Evolutionary conservation across 2,888 invertebrate genomes (phyloP).

Genomic region (Eupeodes luniger): DNA sequence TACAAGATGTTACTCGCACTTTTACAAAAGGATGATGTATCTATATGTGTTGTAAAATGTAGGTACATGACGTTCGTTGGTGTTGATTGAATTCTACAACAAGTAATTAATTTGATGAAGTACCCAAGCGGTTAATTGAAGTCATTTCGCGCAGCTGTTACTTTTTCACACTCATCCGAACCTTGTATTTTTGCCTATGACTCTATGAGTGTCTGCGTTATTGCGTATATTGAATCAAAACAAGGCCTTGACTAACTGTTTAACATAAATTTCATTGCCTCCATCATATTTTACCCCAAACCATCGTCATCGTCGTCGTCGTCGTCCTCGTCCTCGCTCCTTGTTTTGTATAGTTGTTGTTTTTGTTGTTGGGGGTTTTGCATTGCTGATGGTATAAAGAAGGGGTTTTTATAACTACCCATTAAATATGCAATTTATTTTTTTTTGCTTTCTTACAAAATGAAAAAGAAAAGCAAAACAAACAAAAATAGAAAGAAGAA

Average conservation of each 20-base stretch:
- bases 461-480: not conserved
- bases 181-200: not conserved
- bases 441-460: slow-evolving; percentile 17
- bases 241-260: slow-evolving; percentile 37
- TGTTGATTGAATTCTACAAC: slow-evolving; percentile 41
- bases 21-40: no score
- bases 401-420: slow-evolving; percentile 21
- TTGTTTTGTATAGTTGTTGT: not conserved
- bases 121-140: slow-evolving; percentile 44
- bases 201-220: not conserved
- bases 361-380: not conserved
- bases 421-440: slow-evolving; percentile 48
- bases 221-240: slow-evolving; percentile 10
- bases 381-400: not conserved
- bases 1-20: no score
- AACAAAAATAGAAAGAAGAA: not conserved
- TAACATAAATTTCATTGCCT: slow-evolving; percentile 41
- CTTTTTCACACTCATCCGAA: slow-evolving; percentile 24
- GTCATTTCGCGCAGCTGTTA: slow-evolving; percentile 42
- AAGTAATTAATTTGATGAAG: slow-evolving; percentile 43
- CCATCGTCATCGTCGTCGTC: not conserved
- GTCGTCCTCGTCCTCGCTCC: not conserved
- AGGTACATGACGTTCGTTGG: not conserved
- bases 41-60: no score
- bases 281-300: not conserved